Evolutionary conservation across 2,888 invertebrate species (phyloP).

Genomic region (Monochamus alternatus): DNA sequence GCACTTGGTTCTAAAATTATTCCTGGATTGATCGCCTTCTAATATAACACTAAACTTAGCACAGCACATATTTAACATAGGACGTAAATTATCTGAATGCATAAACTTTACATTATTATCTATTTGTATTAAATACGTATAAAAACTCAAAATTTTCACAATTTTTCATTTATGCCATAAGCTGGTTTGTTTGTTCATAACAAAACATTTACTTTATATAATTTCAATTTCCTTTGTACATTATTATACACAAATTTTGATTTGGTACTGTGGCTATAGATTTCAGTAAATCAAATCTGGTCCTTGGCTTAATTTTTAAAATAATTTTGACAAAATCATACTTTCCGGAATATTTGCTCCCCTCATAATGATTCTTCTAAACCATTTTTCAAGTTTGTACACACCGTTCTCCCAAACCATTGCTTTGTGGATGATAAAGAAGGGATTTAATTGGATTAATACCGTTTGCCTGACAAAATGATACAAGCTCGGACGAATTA

Average conservation of each 20-base stretch:
- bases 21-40: no score
- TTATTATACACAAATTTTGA: neutral
- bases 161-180: constrained; percentile 33
- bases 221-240: constrained; percentile 5
- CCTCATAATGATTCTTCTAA: constrained; percentile 37
- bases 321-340: constrained; percentile 30
- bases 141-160: constrained; percentile 34
- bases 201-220: constrained; percentile 36
- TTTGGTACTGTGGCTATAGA: constrained; percentile 14
- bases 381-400: constrained; percentile 54
- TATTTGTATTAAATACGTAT: constrained; percentile 35
- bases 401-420: constrained; percentile 50
- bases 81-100: no score
- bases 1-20: no score
- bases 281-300: constrained; percentile 44
- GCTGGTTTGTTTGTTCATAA: constrained; percentile 30
- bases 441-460: constrained; percentile 51
- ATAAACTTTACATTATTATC: neutral
- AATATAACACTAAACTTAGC: no score
- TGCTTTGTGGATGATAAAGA: constrained; percentile 51
- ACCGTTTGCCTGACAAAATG: constrained; percentile 54
- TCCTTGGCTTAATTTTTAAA: constrained; percentile 40
- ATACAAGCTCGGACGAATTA: constrained; percentile 46
- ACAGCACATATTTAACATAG: no score
- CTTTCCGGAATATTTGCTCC: constrained; percentile 2